A percentile compares a stretch with the other conserved stretches of the same genome.
These are phyloP conservation scores for Myotis brandtii DNA, from an alignment of 2,113 vertebrate species.

Conservation along the genomic window DNA sequence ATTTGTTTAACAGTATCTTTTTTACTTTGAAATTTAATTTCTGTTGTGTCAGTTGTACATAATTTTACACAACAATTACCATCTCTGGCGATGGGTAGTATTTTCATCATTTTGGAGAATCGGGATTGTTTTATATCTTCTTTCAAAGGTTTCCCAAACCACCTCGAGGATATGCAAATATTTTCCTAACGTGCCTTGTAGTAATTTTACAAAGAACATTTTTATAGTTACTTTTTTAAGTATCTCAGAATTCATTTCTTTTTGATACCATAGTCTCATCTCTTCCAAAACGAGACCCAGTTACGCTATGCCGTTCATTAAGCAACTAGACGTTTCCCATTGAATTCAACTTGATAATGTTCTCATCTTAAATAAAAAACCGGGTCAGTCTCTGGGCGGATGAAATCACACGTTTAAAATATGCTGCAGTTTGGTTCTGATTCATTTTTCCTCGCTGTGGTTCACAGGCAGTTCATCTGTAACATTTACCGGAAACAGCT, in stretches of 20 bases:
- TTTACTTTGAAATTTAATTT: conserved; percentile 52
- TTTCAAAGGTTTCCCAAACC: not conserved
- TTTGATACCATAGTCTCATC: not conserved
- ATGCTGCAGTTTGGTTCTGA: conserved; percentile 50
- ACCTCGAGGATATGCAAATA: not conserved
- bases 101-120: not conserved
- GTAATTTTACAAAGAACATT: conserved; percentile 13
- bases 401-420: not conserved
- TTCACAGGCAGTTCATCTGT: conserved; percentile 88
- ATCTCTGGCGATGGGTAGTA: not conserved
- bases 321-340: not conserved
- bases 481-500: conserved; percentile 95
- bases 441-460: conserved; percentile 44
- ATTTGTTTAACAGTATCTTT: not conserved
- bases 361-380: not conserved
- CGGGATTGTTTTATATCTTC: not conserved
- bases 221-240: not conserved
- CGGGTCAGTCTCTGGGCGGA: not conserved
- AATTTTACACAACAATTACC: not conserved
- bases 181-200: conserved; percentile 31
- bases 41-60: not conserved
- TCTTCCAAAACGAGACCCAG: not conserved
- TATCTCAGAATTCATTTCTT: conserved; percentile 25
- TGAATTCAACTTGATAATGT: not conserved
- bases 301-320: not conserved